phyloP scores from a whole-genome alignment of 2,797 vertebrate species.

The Telmatherina bonti region DNA sequence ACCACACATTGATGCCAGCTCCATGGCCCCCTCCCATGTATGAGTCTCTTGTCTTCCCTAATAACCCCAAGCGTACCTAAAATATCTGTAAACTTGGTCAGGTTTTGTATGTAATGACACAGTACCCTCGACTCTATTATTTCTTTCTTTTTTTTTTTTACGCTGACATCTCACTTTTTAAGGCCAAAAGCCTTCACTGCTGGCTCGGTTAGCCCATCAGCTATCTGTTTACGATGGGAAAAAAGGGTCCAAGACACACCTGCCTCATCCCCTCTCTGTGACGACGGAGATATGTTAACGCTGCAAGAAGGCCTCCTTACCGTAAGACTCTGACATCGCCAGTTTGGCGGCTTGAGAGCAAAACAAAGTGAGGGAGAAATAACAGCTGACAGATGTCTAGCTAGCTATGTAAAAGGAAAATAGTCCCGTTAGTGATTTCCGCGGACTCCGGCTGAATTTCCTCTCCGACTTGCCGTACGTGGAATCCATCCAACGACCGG shows the following conservation, averaged over 20 bases:
- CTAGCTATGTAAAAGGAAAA: conserved; percentile 70
- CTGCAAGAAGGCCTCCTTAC: conserved; percentile 65
- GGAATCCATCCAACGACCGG: neutral
- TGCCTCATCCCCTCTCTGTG: conserved; percentile 42
- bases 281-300: neutral
- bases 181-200: conserved; percentile 44
- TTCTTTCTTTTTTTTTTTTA: neutral
- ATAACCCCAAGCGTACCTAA: neutral
- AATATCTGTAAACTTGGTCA: neutral
- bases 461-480: conserved; percentile 75
- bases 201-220: conserved; percentile 62
- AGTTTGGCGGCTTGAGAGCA: conserved; percentile 52
- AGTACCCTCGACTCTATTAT: neutral
- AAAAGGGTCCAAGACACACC: conserved; percentile 55
- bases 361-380: neutral
- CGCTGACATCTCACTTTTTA: conserved; percentile 41
- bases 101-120: neutral
- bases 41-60: conserved; percentile 11
- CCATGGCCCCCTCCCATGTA: neutral
- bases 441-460: conserved; percentile 73
- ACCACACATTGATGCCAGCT: conserved; percentile 6
- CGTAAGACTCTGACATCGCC: conserved; percentile 88
- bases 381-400: conserved; percentile 53
- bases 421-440: conserved; percentile 72
- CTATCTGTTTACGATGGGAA: conserved; percentile 67